Evolutionary conservation across 1,140 invertebrate genomes (phyloP), one percentile per base, ranked within the genome.

Genomic region (Microplitis mediator): DNA sequence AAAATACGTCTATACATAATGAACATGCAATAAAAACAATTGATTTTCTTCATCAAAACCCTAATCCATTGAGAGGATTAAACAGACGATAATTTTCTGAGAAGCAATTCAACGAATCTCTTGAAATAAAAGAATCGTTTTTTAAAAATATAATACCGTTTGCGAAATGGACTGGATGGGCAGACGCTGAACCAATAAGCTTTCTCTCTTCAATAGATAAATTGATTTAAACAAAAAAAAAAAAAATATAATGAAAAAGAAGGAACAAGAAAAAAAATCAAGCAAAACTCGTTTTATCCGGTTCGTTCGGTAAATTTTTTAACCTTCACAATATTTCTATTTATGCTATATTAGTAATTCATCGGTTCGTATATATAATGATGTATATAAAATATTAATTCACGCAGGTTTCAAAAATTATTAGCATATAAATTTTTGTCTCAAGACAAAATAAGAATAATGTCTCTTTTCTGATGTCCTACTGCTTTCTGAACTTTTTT

Each of bases 351-450:
- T 80, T 79, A 79, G 77, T 77, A 78, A 82, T 84, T 78, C 77
- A 76, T 76, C 9, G 61, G 58, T 65, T 73, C 39, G 65, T 67
- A 72, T 77, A 74, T 45, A 23, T 23, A 75, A 74, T 70, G 71
- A 77, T 74, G 74, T 56, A 76, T 69, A 75, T 84, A 77, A 85
- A 85, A 84, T 84, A 85, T 85, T 85, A 84, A 86, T 83, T 82
- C 74, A 78, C 61, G 51, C 72, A 71, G 72, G 76, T 79, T 80
- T 45, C 11, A 45, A 78, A 78, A 76, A 79, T 79, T 80, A 78
- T 75, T 72, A 76, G 74, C 73, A 73, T 73, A 73, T 74, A 72
- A 60, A 76, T 71, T 50, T 51, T 66, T 50, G 64, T 56, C 50
- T 54, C 35, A 56, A 51, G 50, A 54, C 34, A 71, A 54, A 31